Percentiles rank a stretch among this genome's conserved stretches.
Evolutionary conservation across 2,797 vertebrate species (phyloP).

Genomic region (Adelosebastes latens): DNA sequence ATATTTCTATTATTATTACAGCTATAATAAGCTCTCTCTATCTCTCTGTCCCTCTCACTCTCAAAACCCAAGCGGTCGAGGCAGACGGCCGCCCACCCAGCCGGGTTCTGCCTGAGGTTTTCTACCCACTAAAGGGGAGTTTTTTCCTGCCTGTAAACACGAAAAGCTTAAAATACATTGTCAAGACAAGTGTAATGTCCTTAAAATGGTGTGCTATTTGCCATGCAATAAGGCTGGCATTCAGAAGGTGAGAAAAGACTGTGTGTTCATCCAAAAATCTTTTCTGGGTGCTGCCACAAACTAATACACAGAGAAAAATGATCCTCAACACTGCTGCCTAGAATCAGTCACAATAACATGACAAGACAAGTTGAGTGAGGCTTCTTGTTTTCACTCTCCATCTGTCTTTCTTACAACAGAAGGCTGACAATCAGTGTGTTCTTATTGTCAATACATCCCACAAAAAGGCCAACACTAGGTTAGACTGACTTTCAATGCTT

Average conservation of each 20-base stretch:
- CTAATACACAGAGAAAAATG: background rate
- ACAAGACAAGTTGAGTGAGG: background rate
- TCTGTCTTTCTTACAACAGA: slow-evolving; percentile 10
- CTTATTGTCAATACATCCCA: background rate
- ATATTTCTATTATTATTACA: no score
- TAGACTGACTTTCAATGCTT: background rate
- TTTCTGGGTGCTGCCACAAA: background rate
- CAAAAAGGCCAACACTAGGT: background rate
- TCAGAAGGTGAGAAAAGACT: background rate
- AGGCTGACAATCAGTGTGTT: background rate
- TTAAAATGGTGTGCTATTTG: background rate
- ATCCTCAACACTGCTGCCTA: background rate
- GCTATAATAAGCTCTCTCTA: no score
- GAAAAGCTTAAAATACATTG: background rate
- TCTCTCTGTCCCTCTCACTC: no score
- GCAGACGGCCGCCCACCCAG: no score
- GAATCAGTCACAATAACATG: background rate
- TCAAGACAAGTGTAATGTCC: background rate
- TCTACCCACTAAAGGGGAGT: no score
- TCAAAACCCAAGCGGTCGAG: no score
- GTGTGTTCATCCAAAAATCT: background rate
- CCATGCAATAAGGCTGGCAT: background rate
- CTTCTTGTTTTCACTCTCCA: background rate
- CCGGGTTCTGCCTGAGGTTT: no score
- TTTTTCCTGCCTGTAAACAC: no score